Conservation (phyloP, 1,140 invertebrate genomes). For the Lasioglossum albipes region DNA sequence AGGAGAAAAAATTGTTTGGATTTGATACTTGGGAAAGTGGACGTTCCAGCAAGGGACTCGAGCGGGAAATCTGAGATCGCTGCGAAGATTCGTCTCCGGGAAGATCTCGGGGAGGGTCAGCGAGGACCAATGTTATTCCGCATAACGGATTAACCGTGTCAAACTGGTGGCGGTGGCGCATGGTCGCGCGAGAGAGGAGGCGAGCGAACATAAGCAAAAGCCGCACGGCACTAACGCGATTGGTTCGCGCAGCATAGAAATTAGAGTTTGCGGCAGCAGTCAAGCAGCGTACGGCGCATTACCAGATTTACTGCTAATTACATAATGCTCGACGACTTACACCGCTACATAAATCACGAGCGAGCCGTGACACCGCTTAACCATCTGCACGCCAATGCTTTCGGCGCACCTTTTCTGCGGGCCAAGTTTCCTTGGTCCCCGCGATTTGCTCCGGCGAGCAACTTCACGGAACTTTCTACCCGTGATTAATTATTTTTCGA, state of each 20-base stretch:
- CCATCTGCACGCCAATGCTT: conserved; percentile 42
- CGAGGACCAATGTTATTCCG: not conserved
- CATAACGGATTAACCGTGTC: conserved; percentile 33
- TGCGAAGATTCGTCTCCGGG: too few relatives aligned
- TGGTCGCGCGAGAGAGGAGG: not conserved
- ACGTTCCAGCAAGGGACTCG: too few relatives aligned
- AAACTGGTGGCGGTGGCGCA: conserved; percentile 44
- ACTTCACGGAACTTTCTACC: conserved; percentile 6
- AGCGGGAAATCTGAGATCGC: too few relatives aligned
- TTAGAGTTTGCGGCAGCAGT: conserved; percentile 50
- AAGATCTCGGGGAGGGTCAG: not conserved
- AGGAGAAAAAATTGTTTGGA: too few relatives aligned
- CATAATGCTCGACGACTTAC: conserved; percentile 64
- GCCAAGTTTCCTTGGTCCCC: conserved; percentile 11
- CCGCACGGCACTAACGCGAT: conserved; percentile 63
- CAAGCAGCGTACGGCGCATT: conserved; percentile 53
- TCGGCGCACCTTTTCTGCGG: conserved; percentile 24
- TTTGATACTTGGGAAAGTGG: too few relatives aligned
- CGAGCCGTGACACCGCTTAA: conserved; percentile 54
- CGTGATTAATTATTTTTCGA: conserved; percentile 37
- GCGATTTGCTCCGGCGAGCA: not conserved
- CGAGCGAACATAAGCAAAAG: conserved; percentile 10
- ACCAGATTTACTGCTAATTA: conserved; percentile 69
- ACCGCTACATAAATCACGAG: conserved; percentile 55
- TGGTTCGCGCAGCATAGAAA: conserved; percentile 60